phyloP scores from a whole-genome alignment of 2,888 invertebrate species.

The Acanthococcus lagerstroemiae region DNA sequence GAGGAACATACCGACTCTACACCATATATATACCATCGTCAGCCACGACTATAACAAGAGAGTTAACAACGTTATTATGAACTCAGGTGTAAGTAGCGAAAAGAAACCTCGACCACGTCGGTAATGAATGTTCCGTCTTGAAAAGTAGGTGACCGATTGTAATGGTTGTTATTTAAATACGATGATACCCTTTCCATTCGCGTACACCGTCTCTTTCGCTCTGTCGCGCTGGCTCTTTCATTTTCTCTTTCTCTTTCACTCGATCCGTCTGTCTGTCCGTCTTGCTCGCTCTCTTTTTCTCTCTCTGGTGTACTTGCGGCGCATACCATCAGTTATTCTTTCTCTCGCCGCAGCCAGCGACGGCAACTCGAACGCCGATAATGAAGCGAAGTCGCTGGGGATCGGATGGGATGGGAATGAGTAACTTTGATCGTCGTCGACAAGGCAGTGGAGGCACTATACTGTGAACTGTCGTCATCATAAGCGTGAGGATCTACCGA shows the following conservation, averaged over 20 bases:
- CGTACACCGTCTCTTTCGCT: neutral
- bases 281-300: neutral
- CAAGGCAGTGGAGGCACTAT: too few species aligned
- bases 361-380: too few species aligned
- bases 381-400: too few species aligned
- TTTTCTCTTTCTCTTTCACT: neutral
- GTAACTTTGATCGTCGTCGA: too few species aligned
- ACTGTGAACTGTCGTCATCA: too few species aligned
- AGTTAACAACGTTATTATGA: too few species aligned
- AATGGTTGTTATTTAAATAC: conserved; percentile 7
- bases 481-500: too few species aligned
- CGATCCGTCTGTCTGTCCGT: neutral
- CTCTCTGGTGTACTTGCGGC: neutral
- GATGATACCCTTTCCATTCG: neutral
- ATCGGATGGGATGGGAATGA: too few species aligned
- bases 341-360: neutral
- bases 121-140: conserved; percentile 28
- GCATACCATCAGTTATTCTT: neutral
- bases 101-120: conserved; percentile 21
- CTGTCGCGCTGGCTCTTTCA: neutral
- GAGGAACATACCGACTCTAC: too few species aligned
- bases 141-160: conserved; percentile 29
- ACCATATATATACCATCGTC: too few species aligned
- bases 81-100: too few species aligned
- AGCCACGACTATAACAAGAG: too few species aligned